These are phyloP conservation scores for Scopus umbretta DNA, from an alignment of 2,113 vertebrate species.

Conservation along the genomic window DNA sequence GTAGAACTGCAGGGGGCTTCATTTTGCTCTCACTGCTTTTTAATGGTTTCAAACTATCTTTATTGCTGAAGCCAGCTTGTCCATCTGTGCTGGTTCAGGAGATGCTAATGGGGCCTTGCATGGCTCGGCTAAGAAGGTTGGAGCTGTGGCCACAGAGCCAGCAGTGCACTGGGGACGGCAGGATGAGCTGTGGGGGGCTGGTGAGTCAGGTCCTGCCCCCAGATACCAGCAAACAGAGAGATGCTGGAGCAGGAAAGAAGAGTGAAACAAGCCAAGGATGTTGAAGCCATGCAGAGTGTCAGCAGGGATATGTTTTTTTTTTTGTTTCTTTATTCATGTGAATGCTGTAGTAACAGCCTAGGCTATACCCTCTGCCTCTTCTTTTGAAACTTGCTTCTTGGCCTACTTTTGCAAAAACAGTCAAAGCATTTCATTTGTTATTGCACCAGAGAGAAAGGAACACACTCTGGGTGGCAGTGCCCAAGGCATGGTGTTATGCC, in stretches of 20 bases:
- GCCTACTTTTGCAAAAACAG: background rate
- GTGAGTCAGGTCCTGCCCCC: background rate
- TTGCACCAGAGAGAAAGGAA: background rate
- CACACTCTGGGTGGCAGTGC: background rate
- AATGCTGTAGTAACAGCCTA: background rate
- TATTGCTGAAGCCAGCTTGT: background rate
- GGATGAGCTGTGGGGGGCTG: background rate
- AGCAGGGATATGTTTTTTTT: background rate
- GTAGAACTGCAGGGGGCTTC: background rate
- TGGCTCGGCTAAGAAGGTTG: background rate
- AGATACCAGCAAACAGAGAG: background rate
- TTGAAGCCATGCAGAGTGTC: background rate
- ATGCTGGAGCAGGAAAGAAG: background rate
- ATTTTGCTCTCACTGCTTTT: background rate
- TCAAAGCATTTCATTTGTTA: background rate
- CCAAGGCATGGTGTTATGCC: background rate
- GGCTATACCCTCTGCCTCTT: background rate
- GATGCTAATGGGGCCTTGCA: background rate
- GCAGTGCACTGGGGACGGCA: background rate
- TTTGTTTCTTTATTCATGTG: background rate
- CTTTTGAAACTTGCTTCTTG: background rate
- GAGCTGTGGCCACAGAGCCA: rapidly evolving
- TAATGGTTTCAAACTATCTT: background rate
- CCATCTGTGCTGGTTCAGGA: background rate
- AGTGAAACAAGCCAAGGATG: background rate